Evolutionary conservation across 1,140 invertebrate species (phyloP).

Genomic region (Tetragnatha versicolor): DNA sequence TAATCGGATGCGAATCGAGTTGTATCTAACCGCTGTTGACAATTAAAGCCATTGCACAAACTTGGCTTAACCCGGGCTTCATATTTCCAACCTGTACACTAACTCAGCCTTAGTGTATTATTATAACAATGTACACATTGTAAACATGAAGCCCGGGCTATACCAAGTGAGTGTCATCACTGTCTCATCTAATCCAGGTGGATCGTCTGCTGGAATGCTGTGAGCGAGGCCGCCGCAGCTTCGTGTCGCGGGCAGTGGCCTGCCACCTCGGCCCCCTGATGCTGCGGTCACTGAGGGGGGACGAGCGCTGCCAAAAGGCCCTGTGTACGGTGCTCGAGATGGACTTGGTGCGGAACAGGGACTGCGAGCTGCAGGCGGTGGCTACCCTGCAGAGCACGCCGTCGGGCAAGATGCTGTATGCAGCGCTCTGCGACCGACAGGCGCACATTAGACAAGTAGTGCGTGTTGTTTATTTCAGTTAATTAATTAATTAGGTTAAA

Average conservation of each 20-base stretch:
- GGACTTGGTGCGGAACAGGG: slow-evolving; percentile 70
- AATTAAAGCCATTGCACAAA: no score
- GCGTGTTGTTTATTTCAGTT: no score
- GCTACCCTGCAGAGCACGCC: slow-evolving; percentile 80
- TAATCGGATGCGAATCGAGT: no score
- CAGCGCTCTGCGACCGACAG: slow-evolving; percentile 77
- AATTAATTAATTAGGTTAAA: no score
- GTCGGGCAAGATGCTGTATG: slow-evolving; percentile 76
- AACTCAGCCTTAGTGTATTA: no score
- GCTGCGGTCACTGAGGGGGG: slow-evolving; percentile 77
- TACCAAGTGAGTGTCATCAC: no score
- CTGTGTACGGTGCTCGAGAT: slow-evolving; percentile 84
- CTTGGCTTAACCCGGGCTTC: no score
- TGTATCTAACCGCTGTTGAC: no score
- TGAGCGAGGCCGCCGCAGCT: slow-evolving; percentile 76
- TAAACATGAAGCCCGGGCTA: no score
- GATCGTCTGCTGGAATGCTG: slow-evolving; percentile 77
- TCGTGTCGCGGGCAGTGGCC: slow-evolving; percentile 74
- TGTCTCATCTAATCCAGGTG: no score
- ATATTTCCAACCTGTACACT: no score
- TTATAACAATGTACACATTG: no score
- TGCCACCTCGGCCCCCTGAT: slow-evolving; percentile 61
- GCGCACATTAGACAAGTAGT: slow-evolving; percentile 79
- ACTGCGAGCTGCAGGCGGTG: slow-evolving; percentile 76
- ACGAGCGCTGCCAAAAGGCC: slow-evolving; percentile 73